A percentile compares a stretch with the other conserved stretches of the same genome.
Evolutionary conservation across 2,888 invertebrate species (phyloP).

Genomic region (Heliconius erato): DNA sequence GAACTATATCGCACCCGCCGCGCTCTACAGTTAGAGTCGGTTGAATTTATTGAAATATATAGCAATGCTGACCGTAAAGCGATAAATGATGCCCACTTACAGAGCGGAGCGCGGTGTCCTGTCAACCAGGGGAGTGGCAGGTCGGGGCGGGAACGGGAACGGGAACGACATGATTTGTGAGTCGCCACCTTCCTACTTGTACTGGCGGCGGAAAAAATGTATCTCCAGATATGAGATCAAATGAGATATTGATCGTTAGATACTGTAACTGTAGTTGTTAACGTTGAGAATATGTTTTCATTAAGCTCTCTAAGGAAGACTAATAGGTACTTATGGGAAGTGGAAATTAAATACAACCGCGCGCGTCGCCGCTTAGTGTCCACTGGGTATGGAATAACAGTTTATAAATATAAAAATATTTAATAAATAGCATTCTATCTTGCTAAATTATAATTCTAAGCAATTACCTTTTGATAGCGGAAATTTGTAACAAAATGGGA

Average conservation of each 20-base stretch:
- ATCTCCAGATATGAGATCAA: neutral
- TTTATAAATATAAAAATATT: neutral
- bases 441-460: too few species aligned
- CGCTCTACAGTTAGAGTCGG: slow-evolving; percentile 11
- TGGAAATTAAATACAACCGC: neutral
- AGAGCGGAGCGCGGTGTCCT: slow-evolving; percentile 8
- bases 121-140: neutral
- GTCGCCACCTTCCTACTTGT: neutral
- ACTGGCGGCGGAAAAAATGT: neutral
- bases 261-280: neutral
- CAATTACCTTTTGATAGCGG: too few species aligned
- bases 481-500: too few species aligned
- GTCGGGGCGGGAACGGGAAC: too few species aligned
- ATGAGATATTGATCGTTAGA: neutral
- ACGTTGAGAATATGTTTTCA: neutral
- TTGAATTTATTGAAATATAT: slow-evolving; percentile 20
- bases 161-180: slow-evolving; percentile 2
- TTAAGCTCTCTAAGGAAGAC: neutral
- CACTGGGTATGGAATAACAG: neutral
- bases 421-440: too few species aligned
- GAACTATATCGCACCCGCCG: slow-evolving; percentile 6
- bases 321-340: neutral
- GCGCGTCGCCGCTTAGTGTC: too few species aligned
- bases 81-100: slow-evolving; percentile 30
- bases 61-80: slow-evolving; percentile 18